A percentile compares a stretch with the other conserved stretches of the same genome.
phyloP scores from a whole-genome alignment of 2,888 invertebrate species.

The Lasiommata megera region DNA sequence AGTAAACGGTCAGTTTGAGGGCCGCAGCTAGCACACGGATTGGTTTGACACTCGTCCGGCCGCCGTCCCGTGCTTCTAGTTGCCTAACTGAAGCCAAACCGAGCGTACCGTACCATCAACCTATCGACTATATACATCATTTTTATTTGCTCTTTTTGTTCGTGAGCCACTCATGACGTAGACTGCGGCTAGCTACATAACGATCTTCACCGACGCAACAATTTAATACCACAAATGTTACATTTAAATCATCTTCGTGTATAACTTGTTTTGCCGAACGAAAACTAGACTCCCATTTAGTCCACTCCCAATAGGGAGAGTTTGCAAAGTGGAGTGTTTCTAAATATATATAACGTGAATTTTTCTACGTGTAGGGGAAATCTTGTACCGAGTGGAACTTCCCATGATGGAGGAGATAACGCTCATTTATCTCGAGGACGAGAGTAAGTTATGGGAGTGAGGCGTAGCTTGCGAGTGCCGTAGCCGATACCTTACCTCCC shows the following conservation, averaged over 20 bases:
- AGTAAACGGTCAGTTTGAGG: slow-evolving; percentile 41
- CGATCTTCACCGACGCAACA: slow-evolving; percentile 4
- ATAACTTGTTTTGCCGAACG: background rate
- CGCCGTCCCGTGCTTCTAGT: slow-evolving; percentile 78
- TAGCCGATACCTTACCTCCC: slow-evolving; percentile 82
- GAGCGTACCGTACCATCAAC: slow-evolving; percentile 39
- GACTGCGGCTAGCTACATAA: slow-evolving; percentile 6
- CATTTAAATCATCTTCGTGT: slow-evolving; percentile 8
- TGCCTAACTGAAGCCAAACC: slow-evolving; percentile 59
- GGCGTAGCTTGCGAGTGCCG: slow-evolving; percentile 86
- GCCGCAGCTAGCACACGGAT: slow-evolving; percentile 63
- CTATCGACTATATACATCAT: slow-evolving; percentile 34
- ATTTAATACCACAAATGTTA: slow-evolving; percentile 3
- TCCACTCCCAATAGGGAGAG: slow-evolving; percentile 44
- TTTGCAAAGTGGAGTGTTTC: slow-evolving; percentile 41
- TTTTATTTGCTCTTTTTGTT: slow-evolving; percentile 65
- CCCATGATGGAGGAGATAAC: slow-evolving; percentile 96
- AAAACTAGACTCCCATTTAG: slow-evolving; percentile 30
- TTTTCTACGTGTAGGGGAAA: slow-evolving; percentile 87
- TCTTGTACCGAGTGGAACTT: slow-evolving; percentile 96
- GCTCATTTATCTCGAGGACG: slow-evolving; percentile 96
- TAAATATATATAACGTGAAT: slow-evolving; percentile 78
- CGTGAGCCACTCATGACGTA: slow-evolving; percentile 51
- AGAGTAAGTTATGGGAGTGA: slow-evolving; percentile 85
- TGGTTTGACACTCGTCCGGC: slow-evolving; percentile 56